These are phyloP conservation scores for Atrichornis clamosus DNA, from an alignment of 2,113 vertebrate species.

Conservation along the genomic window DNA sequence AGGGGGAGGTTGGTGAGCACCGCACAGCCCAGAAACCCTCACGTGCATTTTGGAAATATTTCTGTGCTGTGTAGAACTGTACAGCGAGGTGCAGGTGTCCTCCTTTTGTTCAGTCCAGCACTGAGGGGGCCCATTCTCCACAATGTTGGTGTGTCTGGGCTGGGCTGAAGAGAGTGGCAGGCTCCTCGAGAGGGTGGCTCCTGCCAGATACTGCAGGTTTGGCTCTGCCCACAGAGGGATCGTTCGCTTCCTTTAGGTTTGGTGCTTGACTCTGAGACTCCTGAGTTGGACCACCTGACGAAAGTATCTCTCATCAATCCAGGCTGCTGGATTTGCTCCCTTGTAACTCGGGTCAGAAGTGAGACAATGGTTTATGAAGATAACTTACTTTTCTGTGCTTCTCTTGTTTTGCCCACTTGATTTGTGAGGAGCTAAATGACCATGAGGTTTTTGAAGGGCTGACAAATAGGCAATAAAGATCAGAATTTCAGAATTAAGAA, in stretches of 20 bases:
- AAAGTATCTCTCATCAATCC: background rate
- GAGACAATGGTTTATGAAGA: background rate
- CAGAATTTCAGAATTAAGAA: background rate
- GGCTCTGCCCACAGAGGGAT: background rate
- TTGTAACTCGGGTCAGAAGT: background rate
- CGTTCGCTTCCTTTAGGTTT: background rate
- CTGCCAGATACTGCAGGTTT: background rate
- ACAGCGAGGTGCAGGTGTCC: background rate
- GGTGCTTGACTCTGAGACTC: background rate
- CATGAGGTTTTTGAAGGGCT: background rate
- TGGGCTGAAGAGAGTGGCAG: background rate
- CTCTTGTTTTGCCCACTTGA: background rate
- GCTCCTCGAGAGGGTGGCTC: background rate
- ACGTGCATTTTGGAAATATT: background rate
- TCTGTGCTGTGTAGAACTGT: background rate
- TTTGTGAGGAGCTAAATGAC: background rate
- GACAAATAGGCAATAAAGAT: background rate
- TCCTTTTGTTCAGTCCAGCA: background rate
- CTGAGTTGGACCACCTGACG: background rate
- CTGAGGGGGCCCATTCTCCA: background rate
- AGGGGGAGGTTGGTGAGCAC: background rate
- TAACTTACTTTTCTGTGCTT: background rate
- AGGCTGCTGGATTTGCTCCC: background rate
- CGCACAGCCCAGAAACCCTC: background rate
- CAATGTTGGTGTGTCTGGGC: background rate